Evolutionary conservation across 1,140 invertebrate genomes (phyloP), one percentile per base, ranked within the genome.

Genomic region (Drosophila teissieri): DNA sequence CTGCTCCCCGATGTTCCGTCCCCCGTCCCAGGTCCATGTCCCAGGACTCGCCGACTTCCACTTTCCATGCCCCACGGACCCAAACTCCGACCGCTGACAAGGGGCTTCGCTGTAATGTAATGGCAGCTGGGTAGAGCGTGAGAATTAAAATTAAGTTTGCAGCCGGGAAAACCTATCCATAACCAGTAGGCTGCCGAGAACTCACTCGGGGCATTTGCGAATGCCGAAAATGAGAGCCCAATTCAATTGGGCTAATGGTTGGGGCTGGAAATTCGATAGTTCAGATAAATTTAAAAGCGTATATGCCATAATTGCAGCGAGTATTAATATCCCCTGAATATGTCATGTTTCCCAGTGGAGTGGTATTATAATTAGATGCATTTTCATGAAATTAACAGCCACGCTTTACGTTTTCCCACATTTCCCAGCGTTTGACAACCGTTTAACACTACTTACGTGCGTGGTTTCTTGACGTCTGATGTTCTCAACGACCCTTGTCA

Each of bases 61-160:
- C 17, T 5, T 12, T 12, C 44, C 44, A 42, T n/a, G 2, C 12
- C 58, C 45, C 45, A 31, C 14, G 65, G 7, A 10, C 49, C 73
- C 39, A 27, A 61, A 45, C 27, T 73, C 45, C 45, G 73, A 42
- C 52, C 62, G 75, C 78, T 85, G 82, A 85, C 82, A 85, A 75
- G 83, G 79, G 81, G 74, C 74, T 22, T 45, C 27, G 51, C 62
- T 67, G 58, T 75, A 82, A 75, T 67, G 58, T 75, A 82, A 75
- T 82, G 78, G 64, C 82, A 82, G 73, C 62, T 75, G 78, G 49
- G 58, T 65, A 61, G 72, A 74, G 61, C 78, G 78, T 85, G 78
- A 88, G 82, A 85, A 85, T 85, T 85, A 88, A 85, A 85, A 85
- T 74, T 81, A 86, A 82, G 74, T 82, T 78, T 75, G 60, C 82